phyloP scores from a whole-genome alignment of 1,140 invertebrate genomes.

The Paraescarpia echinospica region DNA sequence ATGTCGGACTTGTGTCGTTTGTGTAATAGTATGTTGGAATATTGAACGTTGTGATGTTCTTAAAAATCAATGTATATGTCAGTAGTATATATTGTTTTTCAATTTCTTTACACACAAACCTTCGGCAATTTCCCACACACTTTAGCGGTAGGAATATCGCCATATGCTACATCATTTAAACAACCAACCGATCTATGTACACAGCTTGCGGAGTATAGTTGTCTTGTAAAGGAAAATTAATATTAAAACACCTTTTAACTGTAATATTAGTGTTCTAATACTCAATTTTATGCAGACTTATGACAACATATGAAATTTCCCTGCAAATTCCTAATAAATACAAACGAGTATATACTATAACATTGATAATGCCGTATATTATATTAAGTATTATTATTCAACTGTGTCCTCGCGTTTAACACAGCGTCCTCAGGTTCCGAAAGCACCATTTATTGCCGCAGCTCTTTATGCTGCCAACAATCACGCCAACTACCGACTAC shows the following conservation, averaged over 20 bases:
- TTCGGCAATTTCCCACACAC: background rate
- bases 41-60: background rate
- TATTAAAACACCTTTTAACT: background rate
- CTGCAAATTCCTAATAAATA: constrained; percentile 1
- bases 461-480: background rate
- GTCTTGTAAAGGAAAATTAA: background rate
- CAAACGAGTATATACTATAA: background rate
- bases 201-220: background rate
- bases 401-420: background rate
- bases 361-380: background rate
- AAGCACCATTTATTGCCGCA: background rate
- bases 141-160: background rate
- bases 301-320: background rate
- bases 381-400: background rate
- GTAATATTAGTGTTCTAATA: background rate
- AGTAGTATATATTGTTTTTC: background rate
- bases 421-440: background rate
- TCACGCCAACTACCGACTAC: background rate
- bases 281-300: background rate
- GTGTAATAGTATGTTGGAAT: background rate
- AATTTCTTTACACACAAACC: background rate
- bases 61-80: background rate
- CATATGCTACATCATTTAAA: background rate
- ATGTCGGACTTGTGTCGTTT: background rate
- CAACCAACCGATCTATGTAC: background rate